Evolutionary conservation across 1,140 invertebrate species (phyloP).

Genomic region (Drosophila pseudoobscura): DNA sequence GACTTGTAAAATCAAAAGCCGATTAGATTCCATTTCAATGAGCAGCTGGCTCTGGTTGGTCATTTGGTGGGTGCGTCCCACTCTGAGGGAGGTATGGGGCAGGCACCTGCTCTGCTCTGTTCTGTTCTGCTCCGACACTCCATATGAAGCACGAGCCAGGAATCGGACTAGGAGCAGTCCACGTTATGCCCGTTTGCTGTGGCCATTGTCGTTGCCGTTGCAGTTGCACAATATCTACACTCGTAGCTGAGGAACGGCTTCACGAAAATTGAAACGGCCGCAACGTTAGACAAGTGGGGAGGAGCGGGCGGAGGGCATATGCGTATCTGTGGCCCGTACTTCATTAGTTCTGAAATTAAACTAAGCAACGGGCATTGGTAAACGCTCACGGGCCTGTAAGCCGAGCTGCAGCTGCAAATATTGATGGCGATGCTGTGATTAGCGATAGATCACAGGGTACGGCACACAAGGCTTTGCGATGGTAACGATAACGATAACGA

Average conservation of each 20-base stretch:
- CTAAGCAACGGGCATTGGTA: constrained; percentile 42
- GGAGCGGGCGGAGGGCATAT: not conserved
- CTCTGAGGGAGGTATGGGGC: not conserved
- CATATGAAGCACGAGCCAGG: constrained; percentile 9
- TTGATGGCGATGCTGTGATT: constrained; percentile 9
- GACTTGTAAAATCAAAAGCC: constrained; percentile 81
- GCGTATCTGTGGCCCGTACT: constrained; percentile 46
- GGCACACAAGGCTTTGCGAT: not conserved
- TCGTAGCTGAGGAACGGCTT: constrained; percentile 13
- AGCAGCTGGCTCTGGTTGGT: constrained; percentile 76
- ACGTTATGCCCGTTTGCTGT: constrained; percentile 51
- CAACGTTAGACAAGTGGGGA: constrained; percentile 21
- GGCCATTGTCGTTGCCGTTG: not conserved
- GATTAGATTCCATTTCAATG: constrained; percentile 80
- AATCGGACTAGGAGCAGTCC: constrained; percentile 25
- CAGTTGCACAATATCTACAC: constrained; percentile 25
- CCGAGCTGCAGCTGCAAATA: not conserved
- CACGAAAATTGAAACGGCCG: constrained; percentile 39
- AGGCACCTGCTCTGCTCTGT: not conserved
- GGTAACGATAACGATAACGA: no score
- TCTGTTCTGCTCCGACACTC: not conserved
- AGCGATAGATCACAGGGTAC: not conserved
- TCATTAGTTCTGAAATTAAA: constrained; percentile 67
- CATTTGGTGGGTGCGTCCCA: constrained; percentile 61
- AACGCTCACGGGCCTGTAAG: constrained; percentile 18